Conservation (phyloP, 2,888 invertebrate genomes). For the Thymelicus lineola region DNA sequence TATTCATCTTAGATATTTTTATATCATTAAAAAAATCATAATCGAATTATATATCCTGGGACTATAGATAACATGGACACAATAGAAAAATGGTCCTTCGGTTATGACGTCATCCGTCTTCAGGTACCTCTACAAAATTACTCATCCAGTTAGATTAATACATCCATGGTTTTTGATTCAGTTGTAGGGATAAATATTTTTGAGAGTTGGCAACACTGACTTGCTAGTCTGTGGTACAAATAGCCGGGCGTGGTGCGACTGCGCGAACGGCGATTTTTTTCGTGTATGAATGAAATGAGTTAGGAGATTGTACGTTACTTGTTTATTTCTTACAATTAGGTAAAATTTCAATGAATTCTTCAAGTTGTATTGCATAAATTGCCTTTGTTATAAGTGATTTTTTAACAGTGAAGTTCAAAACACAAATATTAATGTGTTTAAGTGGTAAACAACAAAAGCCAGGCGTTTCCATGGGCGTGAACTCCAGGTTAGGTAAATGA, state of each 20-base stretch:
- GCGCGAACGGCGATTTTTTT: constrained; percentile 62
- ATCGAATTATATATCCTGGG: too few relatives aligned
- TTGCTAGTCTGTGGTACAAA: constrained; percentile 30
- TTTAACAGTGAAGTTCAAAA: constrained; percentile 43
- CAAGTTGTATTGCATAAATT: constrained; percentile 25
- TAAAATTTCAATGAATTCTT: constrained; percentile 53
- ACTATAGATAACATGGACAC: too few relatives aligned
- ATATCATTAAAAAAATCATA: too few relatives aligned
- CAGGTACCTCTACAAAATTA: too few relatives aligned
- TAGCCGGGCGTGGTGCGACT: constrained; percentile 82
- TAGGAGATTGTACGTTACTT: constrained; percentile 63
- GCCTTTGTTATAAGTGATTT: constrained; percentile 36
- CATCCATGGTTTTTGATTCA: too few relatives aligned
- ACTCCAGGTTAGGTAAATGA: constrained; percentile 75
- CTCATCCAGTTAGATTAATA: too few relatives aligned
- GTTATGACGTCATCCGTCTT: too few relatives aligned
- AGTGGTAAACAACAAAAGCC: constrained; percentile 52
- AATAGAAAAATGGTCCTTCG: too few relatives aligned
- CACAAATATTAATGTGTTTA: constrained; percentile 53
- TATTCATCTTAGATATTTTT: too few relatives aligned
- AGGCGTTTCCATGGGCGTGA: constrained; percentile 79
- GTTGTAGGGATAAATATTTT: too few relatives aligned
- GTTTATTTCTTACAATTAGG: constrained; percentile 63
- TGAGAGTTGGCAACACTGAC: too few relatives aligned
- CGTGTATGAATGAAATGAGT: constrained; percentile 71